A percentile compares a stretch with the other conserved stretches of the same genome.
phyloP scores from a whole-genome alignment of 2,113 vertebrate species.

The Mirza zaza region DNA sequence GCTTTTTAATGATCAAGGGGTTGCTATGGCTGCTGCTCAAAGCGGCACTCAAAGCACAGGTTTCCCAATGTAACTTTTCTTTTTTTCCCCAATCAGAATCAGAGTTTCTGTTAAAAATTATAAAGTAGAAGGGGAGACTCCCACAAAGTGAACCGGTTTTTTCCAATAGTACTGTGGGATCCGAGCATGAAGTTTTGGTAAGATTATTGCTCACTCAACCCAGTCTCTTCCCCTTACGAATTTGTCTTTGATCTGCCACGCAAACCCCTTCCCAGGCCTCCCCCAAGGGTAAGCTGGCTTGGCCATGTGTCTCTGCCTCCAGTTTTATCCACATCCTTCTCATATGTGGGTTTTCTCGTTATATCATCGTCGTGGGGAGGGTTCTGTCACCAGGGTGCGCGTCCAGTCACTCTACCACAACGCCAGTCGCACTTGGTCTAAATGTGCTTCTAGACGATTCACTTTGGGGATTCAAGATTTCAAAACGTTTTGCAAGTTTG shows the following conservation, averaged over 20 bases:
- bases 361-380: not conserved
- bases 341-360: not conserved
- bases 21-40: not conserved
- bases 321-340: not conserved
- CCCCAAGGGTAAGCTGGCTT: no score
- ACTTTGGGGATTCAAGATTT: not conserved
- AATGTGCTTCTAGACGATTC: not conserved
- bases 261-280: not conserved
- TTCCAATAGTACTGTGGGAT: not conserved
- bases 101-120: not conserved
- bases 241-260: not conserved
- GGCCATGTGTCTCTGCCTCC: not conserved
- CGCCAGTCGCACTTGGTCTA: no score
- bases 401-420: not conserved
- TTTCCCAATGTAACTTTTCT: not conserved
- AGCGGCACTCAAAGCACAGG: not conserved
- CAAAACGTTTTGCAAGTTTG: not conserved
- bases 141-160: not conserved
- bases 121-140: not conserved
- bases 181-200: not conserved
- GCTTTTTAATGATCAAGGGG: not conserved
- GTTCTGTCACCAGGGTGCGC: not conserved
- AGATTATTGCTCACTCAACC: not conserved
- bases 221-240: not conserved
- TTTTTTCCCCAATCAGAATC: not conserved